These are phyloP conservation scores for Apamea crenata DNA, from an alignment of 2,888 invertebrate genomes.

Conservation along the genomic window DNA sequence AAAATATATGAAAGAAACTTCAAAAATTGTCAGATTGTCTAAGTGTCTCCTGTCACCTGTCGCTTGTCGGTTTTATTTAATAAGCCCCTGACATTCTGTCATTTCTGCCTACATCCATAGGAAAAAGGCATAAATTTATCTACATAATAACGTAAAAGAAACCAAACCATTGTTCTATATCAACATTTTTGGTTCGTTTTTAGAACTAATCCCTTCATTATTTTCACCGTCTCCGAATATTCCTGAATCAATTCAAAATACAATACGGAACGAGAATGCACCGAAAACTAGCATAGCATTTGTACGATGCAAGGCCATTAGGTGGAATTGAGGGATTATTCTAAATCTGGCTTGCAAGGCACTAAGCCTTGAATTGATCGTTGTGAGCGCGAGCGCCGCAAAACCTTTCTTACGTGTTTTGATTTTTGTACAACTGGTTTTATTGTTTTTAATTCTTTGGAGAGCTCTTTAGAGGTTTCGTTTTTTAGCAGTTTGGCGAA, in stretches of 20 bases:
- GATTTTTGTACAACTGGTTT: background rate
- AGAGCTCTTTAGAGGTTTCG: no score
- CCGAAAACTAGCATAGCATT: slow-evolving; percentile 23
- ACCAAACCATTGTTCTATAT: no score
- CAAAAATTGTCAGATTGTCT: no score
- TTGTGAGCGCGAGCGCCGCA: slow-evolving; percentile 17
- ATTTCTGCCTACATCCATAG: no score
- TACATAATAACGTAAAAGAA: no score
- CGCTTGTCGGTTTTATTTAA: no score
- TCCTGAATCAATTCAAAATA: background rate
- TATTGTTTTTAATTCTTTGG: background rate
- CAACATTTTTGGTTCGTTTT: background rate
- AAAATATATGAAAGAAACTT: no score
- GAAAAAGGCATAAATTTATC: no score
- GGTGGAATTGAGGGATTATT: slow-evolving; percentile 71
- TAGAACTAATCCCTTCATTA: background rate
- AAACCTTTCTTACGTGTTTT: slow-evolving; percentile 37
- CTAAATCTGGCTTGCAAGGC: slow-evolving; percentile 68
- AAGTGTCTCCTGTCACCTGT: no score
- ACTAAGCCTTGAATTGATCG: slow-evolving; percentile 73
- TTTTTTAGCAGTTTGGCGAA: no score
- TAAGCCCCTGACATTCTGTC: no score
- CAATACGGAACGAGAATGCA: slow-evolving; percentile 7
- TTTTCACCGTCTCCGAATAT: background rate
- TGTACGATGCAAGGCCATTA: slow-evolving; percentile 68